Evolutionary conservation across 2,797 vertebrate species (phyloP), one percentile per base, ranked within the genome.

Genomic region (Chelon auratus): DNA sequence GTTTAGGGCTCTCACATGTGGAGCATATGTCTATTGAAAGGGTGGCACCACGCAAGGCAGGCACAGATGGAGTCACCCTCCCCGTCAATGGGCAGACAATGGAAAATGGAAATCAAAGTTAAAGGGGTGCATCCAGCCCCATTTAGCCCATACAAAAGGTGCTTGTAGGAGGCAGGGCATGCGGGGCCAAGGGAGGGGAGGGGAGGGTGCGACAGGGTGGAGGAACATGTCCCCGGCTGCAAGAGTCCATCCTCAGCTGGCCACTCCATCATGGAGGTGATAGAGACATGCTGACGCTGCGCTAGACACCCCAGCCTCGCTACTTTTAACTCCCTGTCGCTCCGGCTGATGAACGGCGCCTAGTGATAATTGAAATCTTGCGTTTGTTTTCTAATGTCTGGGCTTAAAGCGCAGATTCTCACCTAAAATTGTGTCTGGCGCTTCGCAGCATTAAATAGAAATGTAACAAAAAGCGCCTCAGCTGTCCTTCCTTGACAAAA

Each of bases 111-210:
- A 95, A 95, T 95, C 90, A 93, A 94, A 95, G 94, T 94, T 95
- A 95, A 94, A 95, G 90, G 94, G 92, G 92, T 95, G 93, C 89
- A 93, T 94, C 93, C 92, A 95, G 89, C 87, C 90, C 90, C 88
- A 91, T 94, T 95, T 93, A 95, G 93, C 85, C 80, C 78, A 92
- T 92, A 96, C 95, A 97, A 96, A 95, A 94, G 94, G 90, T 92
- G 94, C 94, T 96, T 97, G 95, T 96, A 95, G 95, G 96, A 96
- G 96, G 96, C 96, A 94, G 95, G 96, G 94, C 90, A 69, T 78
- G 92, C 83, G 93, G 94, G 81, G 70, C 43, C 77, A 84, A 92
- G 92, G 93, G 93, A 93, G 94, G 93, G 90, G 92, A 93, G 90
- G 88, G 87, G 92, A 93, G 93, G 69, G 74, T 51, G 85, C 82